phyloP scores from a whole-genome alignment of 92 coral and sea anemone genomes.

The Zoanthus gigantus region DNA sequence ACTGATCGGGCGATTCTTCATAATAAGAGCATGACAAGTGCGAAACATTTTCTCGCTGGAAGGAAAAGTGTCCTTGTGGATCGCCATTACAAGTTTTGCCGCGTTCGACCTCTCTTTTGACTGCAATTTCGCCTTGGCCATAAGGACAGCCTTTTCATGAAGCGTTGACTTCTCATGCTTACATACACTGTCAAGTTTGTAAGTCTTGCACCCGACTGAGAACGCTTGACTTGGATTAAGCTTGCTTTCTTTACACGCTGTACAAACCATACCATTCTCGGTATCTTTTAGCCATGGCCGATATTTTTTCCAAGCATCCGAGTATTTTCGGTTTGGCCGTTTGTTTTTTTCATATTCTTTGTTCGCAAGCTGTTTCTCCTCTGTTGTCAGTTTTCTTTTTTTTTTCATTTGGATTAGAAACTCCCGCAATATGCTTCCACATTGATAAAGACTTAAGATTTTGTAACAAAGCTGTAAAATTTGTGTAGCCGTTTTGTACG shows the following conservation, averaged over 20 bases:
- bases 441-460: too few relatives aligned
- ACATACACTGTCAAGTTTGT: background rate
- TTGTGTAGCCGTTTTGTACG: too few relatives aligned
- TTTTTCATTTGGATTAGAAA: conserved; percentile 5
- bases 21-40: conserved; percentile 1
- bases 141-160: background rate
- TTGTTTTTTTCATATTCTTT: background rate
- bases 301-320: background rate
- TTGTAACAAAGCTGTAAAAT: too few relatives aligned
- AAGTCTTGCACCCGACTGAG: background rate
- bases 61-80: background rate
- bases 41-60: conserved; percentile 15
- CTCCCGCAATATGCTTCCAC: conserved; percentile 4
- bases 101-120: background rate
- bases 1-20: background rate
- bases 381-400: background rate
- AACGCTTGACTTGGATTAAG: background rate
- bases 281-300: conserved; percentile 27
- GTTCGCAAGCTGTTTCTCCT: too few relatives aligned
- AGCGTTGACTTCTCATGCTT: conserved; percentile 2
- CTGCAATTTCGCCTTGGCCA: conserved; percentile 17
- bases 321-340: conserved; percentile 20
- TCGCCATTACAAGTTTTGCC: background rate
- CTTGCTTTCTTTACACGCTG: conserved; percentile 6
- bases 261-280: conserved; percentile 16